phyloP scores from a whole-genome alignment of 2,113 vertebrate species.

The Athene cunicularia region DNA sequence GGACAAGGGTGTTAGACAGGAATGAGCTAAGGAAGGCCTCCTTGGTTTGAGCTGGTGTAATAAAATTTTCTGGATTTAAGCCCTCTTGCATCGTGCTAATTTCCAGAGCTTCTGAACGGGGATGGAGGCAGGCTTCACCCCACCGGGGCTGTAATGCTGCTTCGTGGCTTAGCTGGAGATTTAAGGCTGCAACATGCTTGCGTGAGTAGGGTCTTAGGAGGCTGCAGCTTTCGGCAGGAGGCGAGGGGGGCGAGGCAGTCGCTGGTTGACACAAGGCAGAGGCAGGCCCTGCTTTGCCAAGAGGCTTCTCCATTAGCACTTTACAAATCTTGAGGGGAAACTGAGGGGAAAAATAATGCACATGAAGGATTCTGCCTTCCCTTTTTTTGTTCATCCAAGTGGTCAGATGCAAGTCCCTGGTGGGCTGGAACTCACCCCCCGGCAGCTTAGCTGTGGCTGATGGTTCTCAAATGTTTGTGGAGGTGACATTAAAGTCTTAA shows the following conservation, averaged over 20 bases:
- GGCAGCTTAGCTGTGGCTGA: neutral
- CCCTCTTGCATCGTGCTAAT: neutral
- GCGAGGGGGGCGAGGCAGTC: neutral
- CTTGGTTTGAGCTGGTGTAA: neutral
- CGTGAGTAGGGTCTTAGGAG: neutral
- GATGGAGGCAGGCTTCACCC: neutral
- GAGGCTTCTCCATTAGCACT: neutral
- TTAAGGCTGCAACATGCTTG: neutral
- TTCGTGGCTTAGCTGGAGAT: neutral
- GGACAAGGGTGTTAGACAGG: neutral
- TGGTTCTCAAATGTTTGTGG: neutral
- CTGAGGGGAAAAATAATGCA: neutral
- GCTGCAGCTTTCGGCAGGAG: neutral
- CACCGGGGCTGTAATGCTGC: fast-evolving
- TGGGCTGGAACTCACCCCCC: neutral
- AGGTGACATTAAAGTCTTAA: neutral
- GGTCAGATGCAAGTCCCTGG: fast-evolving
- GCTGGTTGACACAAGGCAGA: neutral
- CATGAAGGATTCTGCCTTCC: neutral
- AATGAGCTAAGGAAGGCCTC: neutral
- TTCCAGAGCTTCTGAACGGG: neutral
- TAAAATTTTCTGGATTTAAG: neutral
- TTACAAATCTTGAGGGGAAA: neutral
- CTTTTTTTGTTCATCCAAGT: neutral
- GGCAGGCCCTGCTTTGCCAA: neutral